Evolutionary conservation across 2,113 vertebrate genomes (phyloP), one percentile per base, ranked within the genome.

Genomic region (Echinops telfairi): DNA sequence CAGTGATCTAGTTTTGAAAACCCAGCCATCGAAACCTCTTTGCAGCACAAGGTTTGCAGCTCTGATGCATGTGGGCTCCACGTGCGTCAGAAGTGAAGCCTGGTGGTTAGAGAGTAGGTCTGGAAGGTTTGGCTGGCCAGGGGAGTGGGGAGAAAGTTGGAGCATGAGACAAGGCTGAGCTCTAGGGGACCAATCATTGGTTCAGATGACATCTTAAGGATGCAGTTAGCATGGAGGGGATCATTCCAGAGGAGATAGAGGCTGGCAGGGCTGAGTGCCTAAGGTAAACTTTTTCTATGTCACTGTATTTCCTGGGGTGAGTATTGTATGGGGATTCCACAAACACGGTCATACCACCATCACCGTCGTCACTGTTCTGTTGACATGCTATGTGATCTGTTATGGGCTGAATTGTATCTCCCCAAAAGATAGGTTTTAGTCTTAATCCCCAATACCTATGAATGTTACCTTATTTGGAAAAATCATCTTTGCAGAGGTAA

Each of bases 301-400:
- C 64, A 22, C 29, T 53, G 17, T 8, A 31, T 79, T 23, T 31
- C 82, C 9, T 75, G 12, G 2, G 47, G 12, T 53, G 47, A 9
- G 12, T 53, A 53, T 9, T 53, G 6, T 53, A 53, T 53, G 47
- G 12, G 47, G 12, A 53, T 53, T 77, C 9, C 16, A 40, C 58
- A 7, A 73, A 12, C 22, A 5, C 3, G 77, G 27, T 31, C 19
- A 82, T 12, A 3, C 27, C 16, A 20, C 29, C 7, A 19, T 25
- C 1, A 0, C 25, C 0, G 0, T 12, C 10, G 20, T 40, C 38
- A 1, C 1, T 27, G 57, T n/a, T 47, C 14, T 57, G 6, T 0
- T 4, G 23, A 9, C 25, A 31, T 25, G 8, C 29, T 20, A 25
- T 14, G 17, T 3, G 0, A 31, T 19, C 31, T 71, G 19, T 33